These are phyloP conservation scores for Subacronicta megacephala DNA, from an alignment of 2,888 invertebrate species.

Conservation along the genomic window DNA sequence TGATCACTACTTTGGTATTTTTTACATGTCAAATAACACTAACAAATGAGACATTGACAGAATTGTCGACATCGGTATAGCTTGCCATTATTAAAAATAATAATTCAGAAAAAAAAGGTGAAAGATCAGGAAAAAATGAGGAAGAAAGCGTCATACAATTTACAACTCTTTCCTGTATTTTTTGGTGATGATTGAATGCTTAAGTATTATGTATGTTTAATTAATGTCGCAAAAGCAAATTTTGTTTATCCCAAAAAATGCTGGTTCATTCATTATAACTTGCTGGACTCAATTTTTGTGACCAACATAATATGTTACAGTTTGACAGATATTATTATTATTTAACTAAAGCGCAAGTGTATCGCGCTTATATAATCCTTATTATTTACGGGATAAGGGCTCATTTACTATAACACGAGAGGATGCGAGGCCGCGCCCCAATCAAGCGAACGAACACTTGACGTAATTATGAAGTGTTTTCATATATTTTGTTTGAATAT, in stretches of 20 bases:
- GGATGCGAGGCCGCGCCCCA: slow-evolving; percentile 33
- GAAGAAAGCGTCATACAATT: too few relatives aligned
- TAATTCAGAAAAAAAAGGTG: too few relatives aligned
- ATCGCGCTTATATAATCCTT: slow-evolving; percentile 48
- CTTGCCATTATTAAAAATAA: too few relatives aligned
- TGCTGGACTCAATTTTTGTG: slow-evolving; percentile 39
- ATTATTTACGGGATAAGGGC: slow-evolving; percentile 48
- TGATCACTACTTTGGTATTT: too few relatives aligned
- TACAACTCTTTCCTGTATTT: too few relatives aligned
- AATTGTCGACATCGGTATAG: too few relatives aligned
- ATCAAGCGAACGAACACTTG: slow-evolving; percentile 3
- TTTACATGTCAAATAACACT: too few relatives aligned
- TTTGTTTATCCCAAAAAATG: slow-evolving; percentile 12
- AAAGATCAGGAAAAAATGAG: too few relatives aligned
- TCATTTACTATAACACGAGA: slow-evolving; percentile 43
- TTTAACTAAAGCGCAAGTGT: slow-evolving; percentile 47
- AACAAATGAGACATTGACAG: too few relatives aligned
- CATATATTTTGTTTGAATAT: slow-evolving; percentile 33
- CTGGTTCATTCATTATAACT: slow-evolving; percentile 24
- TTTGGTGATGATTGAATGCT: too few relatives aligned
- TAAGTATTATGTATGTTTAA: too few relatives aligned
- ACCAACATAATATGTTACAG: slow-evolving; percentile 26
- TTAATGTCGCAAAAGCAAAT: too few relatives aligned
- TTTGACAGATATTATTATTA: slow-evolving; percentile 29
- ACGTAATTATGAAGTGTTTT: slow-evolving; percentile 10